Evolutionary conservation across 2,888 invertebrate genomes (phyloP), one percentile per base, ranked within the genome.

Genomic region (Parthenolecanium corni): DNA sequence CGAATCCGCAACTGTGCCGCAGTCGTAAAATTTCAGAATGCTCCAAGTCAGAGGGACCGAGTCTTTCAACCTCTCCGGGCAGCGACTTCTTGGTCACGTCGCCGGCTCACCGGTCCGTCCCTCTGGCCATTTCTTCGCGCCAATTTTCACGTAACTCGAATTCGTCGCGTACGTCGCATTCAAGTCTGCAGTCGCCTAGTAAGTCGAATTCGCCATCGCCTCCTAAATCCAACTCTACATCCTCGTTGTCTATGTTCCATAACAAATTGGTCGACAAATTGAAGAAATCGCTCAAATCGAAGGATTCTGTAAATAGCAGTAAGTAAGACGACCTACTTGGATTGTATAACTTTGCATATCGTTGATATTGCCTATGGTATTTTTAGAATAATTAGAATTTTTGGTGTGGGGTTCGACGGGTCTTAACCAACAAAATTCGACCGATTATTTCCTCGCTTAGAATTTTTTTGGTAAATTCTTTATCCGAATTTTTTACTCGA

Each of bases 251-350:
- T 74, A 86, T 86, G 76, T 87, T 87, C 74, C 86, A 87, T 78
- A 83, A 79, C 75, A 80, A 85, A 72, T 79, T 87, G 73, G 82
- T 88, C 74, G 86, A 87, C 76, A 86, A 86, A 75, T 74, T 88
- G 74, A 83, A 84, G 76, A 78, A 82, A 66, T 84, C 85, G 68
- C 76, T 87, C 61, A 69, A 68, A 64, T 68, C 68, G 49, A 69
- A 69, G 65, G 63, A 63, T 53, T 63, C 63, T 5, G 47, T 63
- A 16, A 54, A 46, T 36, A 63, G 44, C 20, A 53, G 63, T 63
- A 44, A 63, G 63, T 63, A 23, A 2, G 9, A 31, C 31, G 31
- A 31, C 4, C 5, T n/a, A n/a, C n/a, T n/a, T n/a, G n/a, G n/a
- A n/a, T n/a, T n/a, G n/a, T n/a, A n/a, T n/a, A n/a, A n/a, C n/a